phyloP scores from a whole-genome alignment of 2,888 invertebrate species.

The Heliconius cydno region DNA sequence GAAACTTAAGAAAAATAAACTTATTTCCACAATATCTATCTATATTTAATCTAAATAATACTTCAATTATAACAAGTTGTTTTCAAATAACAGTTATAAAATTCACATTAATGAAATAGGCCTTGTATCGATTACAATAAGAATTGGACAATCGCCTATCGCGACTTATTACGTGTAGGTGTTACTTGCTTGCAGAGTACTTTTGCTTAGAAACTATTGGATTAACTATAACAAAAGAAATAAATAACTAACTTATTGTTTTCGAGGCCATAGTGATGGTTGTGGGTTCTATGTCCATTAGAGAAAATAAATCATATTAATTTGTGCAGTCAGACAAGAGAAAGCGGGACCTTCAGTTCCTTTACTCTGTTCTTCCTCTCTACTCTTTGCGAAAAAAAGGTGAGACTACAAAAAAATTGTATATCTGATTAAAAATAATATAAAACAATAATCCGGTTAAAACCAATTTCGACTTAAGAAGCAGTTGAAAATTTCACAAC shows the following conservation, averaged over 20 bases:
- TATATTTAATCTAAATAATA: too few species aligned
- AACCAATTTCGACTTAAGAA: background rate
- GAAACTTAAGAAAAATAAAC: too few species aligned
- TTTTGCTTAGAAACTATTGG: constrained; percentile 3
- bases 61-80: too few species aligned
- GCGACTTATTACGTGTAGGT: constrained; percentile 37
- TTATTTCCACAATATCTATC: too few species aligned
- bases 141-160: constrained; percentile 44
- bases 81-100: constrained; percentile 1
- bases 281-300: too few species aligned
- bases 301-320: too few species aligned
- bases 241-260: background rate
- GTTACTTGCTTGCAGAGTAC: constrained; percentile 30
- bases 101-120: constrained; percentile 14
- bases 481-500: background rate
- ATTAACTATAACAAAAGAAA: background rate
- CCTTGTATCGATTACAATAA: constrained; percentile 44
- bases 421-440: background rate
- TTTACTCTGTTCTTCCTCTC: background rate
- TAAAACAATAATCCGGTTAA: background rate
- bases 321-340: background rate
- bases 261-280: too few species aligned
- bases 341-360: background rate
- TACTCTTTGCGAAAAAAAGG: background rate
- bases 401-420: background rate